Base-by-base conservation (phyloP, 35 echinoderm and acorn worm genomes). In the Ophiothrix spiculata region DNA sequence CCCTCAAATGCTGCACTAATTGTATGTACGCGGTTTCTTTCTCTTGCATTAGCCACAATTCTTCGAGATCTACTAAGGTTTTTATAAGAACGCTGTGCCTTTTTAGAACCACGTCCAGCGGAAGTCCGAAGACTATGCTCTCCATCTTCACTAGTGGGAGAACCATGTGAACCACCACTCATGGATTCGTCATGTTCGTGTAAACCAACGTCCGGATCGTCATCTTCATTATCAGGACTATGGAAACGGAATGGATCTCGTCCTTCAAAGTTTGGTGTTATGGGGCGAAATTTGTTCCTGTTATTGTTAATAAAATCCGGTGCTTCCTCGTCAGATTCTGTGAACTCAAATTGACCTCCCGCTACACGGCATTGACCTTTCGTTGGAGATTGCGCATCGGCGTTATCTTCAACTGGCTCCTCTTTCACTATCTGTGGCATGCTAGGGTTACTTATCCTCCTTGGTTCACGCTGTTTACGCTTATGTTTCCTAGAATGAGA, bases 1-100 rank as follows among this genome's bases (percentile, higher is more conserved):
- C 96, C 96, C 74, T 99, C 96, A 74, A 99, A 99, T 37, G 96
- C 96, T 4, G 96, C 92, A 82, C 96, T 99, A 46, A 99, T 99
- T 0, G 96, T 99, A 32, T 99, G 96, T 16, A 99, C 96, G 16
- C 96, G 85, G 38, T 99, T 99, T 32, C 96, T 54, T 73, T 98
- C 95, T 64, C 95, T 74, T 1, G 95, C 95, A 33, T 98, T 98
- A 10, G 95, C 95, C 23, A 98, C 95, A 39, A 98, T 93, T 29
- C 95, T 56, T 42, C 95, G 81, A 11, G 95, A 93, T 21, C 95
- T 81, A 75, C 92, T 98, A 4, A 99, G 81, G 21, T 90, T 93
- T 75, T 98, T 98, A 35, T 98, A 90, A 32, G 88, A 90, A 2
- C 88, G 63, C 37, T 34, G 69, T 0, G 64, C 31, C 49, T 90